Percentiles rank a stretch among this genome's conserved stretches.
Evolutionary conservation across 2,113 vertebrate genomes (phyloP).

Genomic region (Malaclemys terrapin): DNA sequence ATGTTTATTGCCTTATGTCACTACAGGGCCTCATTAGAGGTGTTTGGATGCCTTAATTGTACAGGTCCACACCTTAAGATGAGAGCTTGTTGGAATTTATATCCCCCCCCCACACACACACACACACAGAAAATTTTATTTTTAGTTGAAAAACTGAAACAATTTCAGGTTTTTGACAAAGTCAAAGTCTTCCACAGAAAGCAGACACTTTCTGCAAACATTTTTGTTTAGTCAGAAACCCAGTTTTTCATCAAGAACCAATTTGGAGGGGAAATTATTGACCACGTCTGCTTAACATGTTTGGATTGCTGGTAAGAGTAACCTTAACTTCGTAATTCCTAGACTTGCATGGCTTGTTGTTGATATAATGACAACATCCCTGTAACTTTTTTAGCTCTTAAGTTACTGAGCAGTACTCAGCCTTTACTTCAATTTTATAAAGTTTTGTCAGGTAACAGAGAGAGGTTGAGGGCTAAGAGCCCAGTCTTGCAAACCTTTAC

Average conservation of each 20-base stretch:
- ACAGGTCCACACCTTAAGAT: background rate
- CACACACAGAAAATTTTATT: background rate
- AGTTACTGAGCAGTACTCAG: background rate
- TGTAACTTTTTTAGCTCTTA: background rate
- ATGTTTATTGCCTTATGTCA: rapidly evolving
- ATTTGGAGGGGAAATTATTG: background rate
- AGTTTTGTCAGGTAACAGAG: background rate
- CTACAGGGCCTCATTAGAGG: rapidly evolving
- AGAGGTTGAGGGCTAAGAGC: rapidly evolving
- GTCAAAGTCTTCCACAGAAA: background rate
- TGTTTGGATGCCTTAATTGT: background rate
- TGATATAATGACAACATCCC: rapidly evolving
- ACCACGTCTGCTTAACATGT: background rate
- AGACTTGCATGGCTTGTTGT: background rate
- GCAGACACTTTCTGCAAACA: background rate
- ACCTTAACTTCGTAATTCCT: background rate
- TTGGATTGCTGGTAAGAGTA: background rate
- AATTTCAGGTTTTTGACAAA: rapidly evolving
- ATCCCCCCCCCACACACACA: background rate
- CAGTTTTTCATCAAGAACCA: background rate
- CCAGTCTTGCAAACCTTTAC: background rate
- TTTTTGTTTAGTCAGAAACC: background rate
- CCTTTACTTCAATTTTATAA: background rate
- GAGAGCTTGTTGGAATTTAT: background rate
- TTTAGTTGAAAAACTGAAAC: background rate